These are phyloP conservation scores for Bellardia pandia DNA, from an alignment of 2,888 invertebrate species.

Conservation along the genomic window DNA sequence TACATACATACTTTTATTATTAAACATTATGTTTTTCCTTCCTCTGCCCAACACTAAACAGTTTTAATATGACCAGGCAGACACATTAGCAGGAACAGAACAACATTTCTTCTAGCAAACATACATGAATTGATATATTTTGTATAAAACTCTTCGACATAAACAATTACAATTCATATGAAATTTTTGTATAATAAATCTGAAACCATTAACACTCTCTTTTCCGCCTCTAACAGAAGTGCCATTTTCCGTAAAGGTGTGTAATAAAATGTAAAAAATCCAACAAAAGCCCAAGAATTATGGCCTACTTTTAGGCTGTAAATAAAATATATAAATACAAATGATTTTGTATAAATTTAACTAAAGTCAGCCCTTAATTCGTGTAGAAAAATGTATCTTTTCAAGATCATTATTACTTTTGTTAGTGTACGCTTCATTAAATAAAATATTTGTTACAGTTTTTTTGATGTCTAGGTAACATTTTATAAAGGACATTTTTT, in stretches of 20 bases:
- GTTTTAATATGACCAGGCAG: not conserved
- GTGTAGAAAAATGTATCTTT: not conserved
- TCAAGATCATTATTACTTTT: not conserved
- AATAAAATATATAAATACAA: not conserved
- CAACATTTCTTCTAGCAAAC: not conserved
- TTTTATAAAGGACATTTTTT: not conserved
- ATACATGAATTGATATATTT: constrained; percentile 18
- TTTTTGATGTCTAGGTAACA: not conserved
- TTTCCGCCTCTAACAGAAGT: not conserved
- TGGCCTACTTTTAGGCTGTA: constrained; percentile 45
- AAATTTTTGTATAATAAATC: constrained; percentile 60
- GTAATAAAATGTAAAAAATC: constrained; percentile 37
- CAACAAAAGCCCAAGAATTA: constrained; percentile 15
- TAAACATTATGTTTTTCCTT: constrained; percentile 9
- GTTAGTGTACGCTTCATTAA: not conserved
- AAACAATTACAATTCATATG: constrained; percentile 64
- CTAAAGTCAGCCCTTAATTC: not conserved
- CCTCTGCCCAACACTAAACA: not conserved
- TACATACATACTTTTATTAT: not conserved
- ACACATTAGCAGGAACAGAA: not conserved
- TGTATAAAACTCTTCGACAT: constrained; percentile 5
- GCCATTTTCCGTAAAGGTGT: constrained; percentile 23
- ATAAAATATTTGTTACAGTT: not conserved
- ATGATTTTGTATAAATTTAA: constrained; percentile 32
- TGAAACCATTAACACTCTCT: constrained; percentile 49